phyloP scores from a whole-genome alignment of 2,888 invertebrate species.

The Chrysopilus asiliformis region DNA sequence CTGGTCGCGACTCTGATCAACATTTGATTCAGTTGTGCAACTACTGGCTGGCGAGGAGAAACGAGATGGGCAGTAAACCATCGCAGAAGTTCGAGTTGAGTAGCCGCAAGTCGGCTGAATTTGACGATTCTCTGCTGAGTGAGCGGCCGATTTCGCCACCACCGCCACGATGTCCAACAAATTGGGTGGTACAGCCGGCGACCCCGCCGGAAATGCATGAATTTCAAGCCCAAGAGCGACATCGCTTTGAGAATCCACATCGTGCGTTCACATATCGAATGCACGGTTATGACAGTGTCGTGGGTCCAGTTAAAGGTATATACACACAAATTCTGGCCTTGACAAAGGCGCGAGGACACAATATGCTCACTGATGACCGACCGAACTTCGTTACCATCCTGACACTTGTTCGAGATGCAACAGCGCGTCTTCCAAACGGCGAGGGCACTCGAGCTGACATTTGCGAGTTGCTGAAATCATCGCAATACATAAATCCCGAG shows the following conservation, averaged over 20 bases:
- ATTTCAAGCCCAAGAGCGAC: constrained; percentile 67
- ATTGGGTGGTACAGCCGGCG: constrained; percentile 71
- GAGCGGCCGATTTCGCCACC: constrained; percentile 40
- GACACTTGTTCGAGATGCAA: constrained; percentile 84
- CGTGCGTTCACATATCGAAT: constrained; percentile 82
- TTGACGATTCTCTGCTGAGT: constrained; percentile 12
- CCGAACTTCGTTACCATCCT: constrained; percentile 85
- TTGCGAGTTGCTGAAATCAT: constrained; percentile 70
- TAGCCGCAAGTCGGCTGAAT: constrained; percentile 21
- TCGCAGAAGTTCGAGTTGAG: constrained; percentile 9
- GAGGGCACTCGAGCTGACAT: constrained; percentile 88
- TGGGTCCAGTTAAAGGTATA: constrained; percentile 70
- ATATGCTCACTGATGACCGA: constrained; percentile 63
- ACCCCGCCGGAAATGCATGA: constrained; percentile 60
- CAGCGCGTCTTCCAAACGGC: constrained; percentile 85
- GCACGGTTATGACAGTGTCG: constrained; percentile 73
- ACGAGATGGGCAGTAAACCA: constrained; percentile 31
- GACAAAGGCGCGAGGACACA: constrained; percentile 64
- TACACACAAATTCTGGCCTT: constrained; percentile 49
- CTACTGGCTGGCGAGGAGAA: constrained; percentile 59
- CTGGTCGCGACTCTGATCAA: constrained; percentile 77
- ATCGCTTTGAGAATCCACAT: constrained; percentile 77
- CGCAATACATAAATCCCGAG: constrained; percentile 46
- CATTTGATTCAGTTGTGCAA: constrained; percentile 60
- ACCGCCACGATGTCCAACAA: constrained; percentile 54